Evolutionary conservation across 2,113 vertebrate species (phyloP), one percentile per base, ranked within the genome.

Genomic region (Gallinago paraguaiae): DNA sequence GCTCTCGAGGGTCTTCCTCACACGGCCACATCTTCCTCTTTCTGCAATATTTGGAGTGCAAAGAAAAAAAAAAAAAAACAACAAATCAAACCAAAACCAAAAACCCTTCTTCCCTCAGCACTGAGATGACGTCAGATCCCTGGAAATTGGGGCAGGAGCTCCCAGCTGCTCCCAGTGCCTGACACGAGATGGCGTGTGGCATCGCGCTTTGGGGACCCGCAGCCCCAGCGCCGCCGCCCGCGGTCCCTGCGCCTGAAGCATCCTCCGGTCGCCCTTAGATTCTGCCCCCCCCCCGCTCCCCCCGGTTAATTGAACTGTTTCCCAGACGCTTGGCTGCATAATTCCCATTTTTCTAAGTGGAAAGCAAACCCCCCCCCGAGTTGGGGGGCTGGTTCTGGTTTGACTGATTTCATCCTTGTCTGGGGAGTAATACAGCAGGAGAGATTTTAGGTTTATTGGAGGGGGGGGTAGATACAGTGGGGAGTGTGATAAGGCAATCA

Each of bases 111-210:
- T 43, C 24, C 10, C 39, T 39, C 24, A 28, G n/a, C 74, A 0
- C 54, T 33, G 80, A 17, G 56, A 20, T 11, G 46, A 50, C 4
- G 12, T 19, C 63, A 30, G 43, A 28, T 1, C 7, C 17, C 39
- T 71, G 82, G 78, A 50, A 79, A 72, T 1, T 5, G 59, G 82
- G 70, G 24, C 79, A 9, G 71, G 61, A 46, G 63, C 13, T 2
- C 6, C 9, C 76, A 6, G 94, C 41, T 30, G 8, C 91, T 95
- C 19, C 83, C 85, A 3, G 31, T 1, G 45, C 39, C 80, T 6
- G 87, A 76, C 96, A 35, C 90, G 48, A 96, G 96, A 5, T 90
- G 97, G 96, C 86, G 77, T 51, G 45, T 25, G 92, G 72, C 50
- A 68, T 89, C 95, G 8, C 8, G 27, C 16, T 11, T 67, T 74